Conservation (phyloP, 2,797 vertebrate genomes). For the Alcedo atthis region DNA sequence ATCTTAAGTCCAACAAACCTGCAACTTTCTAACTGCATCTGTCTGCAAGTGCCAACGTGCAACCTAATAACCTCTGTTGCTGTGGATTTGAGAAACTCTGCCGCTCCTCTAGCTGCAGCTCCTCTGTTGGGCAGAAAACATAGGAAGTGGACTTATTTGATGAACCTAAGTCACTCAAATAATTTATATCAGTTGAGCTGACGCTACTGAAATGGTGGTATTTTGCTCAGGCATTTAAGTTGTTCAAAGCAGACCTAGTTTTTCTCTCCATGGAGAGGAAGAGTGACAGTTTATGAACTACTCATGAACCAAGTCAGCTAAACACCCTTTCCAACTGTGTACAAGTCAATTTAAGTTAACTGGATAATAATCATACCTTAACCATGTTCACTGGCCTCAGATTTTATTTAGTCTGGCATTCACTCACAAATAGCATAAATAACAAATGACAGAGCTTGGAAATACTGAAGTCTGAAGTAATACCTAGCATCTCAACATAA, state of each 20-base stretch:
- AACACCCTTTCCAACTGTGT: not conserved
- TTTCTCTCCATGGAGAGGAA: not conserved
- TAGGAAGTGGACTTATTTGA: not conserved
- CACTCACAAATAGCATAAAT: not conserved
- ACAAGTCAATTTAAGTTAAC: not conserved
- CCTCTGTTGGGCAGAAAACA: not conserved
- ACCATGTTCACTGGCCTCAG: not conserved
- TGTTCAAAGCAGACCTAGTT: not conserved
- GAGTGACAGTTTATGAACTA: not conserved
- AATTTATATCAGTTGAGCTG: not conserved
- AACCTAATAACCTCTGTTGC: not conserved
- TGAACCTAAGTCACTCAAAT: not conserved
- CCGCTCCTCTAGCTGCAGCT: not conserved
- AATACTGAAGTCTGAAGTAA: not conserved
- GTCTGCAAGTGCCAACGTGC: not conserved
- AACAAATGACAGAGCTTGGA: not conserved
- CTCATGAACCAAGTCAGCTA: conserved; percentile 18
- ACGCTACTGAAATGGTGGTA: not conserved
- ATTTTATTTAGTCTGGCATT: not conserved
- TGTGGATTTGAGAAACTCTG: not conserved
- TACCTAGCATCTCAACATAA: not conserved
- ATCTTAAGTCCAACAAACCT: not conserved
- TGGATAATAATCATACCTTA: not conserved
- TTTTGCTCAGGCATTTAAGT: not conserved
- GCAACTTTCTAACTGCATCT: not conserved